phyloP scores from a whole-genome alignment of 2,888 invertebrate species.

The Xiphydria camelus region DNA sequence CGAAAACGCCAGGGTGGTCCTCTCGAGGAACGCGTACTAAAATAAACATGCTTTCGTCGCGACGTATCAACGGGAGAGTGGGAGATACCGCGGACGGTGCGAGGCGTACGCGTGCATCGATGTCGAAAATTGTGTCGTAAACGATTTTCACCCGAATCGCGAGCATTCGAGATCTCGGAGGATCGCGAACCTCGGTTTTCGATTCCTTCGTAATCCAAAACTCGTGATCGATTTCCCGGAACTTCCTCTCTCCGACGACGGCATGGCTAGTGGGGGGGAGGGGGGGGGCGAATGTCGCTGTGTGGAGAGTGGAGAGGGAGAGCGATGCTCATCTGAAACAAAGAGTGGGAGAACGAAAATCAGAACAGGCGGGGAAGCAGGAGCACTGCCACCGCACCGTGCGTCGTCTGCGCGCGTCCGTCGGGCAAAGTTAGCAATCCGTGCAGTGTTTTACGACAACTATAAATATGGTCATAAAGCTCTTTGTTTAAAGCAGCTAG shows the following conservation, averaged over 20 bases:
- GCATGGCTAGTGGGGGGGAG: neutral
- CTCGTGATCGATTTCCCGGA: no score
- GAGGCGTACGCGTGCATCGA: no score
- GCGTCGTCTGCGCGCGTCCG: constrained; percentile 29
- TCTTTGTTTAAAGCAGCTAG: constrained; percentile 53
- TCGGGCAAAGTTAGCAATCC: constrained; percentile 52
- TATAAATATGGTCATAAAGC: constrained; percentile 56
- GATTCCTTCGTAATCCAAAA: no score
- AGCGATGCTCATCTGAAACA: neutral
- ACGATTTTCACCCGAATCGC: no score
- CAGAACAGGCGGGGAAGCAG: constrained; percentile 18
- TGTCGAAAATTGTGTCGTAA: no score
- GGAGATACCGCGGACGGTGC: no score
- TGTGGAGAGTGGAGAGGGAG: constrained; percentile 18
- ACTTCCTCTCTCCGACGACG: no score
- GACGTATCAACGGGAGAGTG: no score
- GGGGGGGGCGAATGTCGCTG: constrained; percentile 12
- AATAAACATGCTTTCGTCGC: no score
- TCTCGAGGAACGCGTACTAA: no score
- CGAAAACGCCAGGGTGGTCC: neutral
- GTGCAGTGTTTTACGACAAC: constrained; percentile 56
- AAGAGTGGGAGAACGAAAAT: constrained; percentile 19
- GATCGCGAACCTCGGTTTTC: no score
- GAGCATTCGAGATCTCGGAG: no score
- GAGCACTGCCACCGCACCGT: constrained; percentile 21